A percentile compares a stretch with the other conserved stretches of the same genome.
phyloP scores from a whole-genome alignment of 2,113 vertebrate genomes.

The Albula glossodonta region DNA sequence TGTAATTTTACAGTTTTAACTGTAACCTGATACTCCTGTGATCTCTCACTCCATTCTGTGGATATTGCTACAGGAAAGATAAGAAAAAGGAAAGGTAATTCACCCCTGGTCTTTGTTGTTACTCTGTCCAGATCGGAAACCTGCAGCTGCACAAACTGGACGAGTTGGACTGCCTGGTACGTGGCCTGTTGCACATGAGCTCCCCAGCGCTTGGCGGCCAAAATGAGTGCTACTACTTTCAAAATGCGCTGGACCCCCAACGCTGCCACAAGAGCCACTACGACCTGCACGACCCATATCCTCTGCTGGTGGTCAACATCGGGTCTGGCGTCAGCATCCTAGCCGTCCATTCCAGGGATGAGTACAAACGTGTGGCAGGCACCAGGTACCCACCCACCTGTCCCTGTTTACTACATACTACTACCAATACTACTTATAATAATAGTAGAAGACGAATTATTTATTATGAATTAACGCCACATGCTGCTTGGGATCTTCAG shows the following conservation, averaged over 20 bases:
- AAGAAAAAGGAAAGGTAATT: no score
- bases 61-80: no score
- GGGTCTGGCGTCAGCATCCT: constrained; percentile 88
- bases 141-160: constrained; percentile 85
- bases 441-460: no score
- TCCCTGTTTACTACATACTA: not conserved
- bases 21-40: no score
- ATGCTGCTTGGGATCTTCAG: no score
- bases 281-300: constrained; percentile 85
- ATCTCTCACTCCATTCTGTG: no score
- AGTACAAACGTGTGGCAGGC: constrained; percentile 87
- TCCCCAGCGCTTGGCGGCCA: constrained; percentile 83
- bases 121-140: constrained; percentile 74
- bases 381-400: constrained; percentile 71
- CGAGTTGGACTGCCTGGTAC: constrained; percentile 86
- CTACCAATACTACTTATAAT: no score
- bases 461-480: no score
- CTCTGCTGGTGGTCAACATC: constrained; percentile 90
- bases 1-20: no score
- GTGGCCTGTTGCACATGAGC: constrained; percentile 84
- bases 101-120: no score
- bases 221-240: constrained; percentile 85
- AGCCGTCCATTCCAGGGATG: constrained; percentile 86
- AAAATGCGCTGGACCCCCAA: constrained; percentile 82
- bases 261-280: constrained; percentile 83